Evolutionary conservation across 2,797 vertebrate species (phyloP), one percentile per base, ranked within the genome.

Genomic region (Hippocampus kuda): DNA sequence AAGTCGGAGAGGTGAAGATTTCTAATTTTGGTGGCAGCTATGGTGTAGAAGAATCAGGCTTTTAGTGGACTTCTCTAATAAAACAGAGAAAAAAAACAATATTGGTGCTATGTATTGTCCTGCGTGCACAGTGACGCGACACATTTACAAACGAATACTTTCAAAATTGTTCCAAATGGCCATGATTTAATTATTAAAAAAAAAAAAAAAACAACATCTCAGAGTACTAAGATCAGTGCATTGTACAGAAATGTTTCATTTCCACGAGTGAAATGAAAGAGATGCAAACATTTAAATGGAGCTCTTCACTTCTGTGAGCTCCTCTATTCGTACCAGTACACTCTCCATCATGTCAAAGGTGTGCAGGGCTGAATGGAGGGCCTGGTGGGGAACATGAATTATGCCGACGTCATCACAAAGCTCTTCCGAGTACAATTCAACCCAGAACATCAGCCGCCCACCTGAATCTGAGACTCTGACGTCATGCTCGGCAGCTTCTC

Each of bases 311-410:
- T 67, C 49, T 7, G 65, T 67, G 38, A 99, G 91, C 81, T 99
- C 96, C 87, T 98, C 96, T 76, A 96, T 93, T 79, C 96, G 91
- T 76, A 91, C 95, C 85, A 98, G 85, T 83, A 99, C 92, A 64
- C 96, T 97, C 90, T 98, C 94, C 41, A 98, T 97, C 91, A 99
- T 91, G 88, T 99, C 97, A 78, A 99, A 99, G 0, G 93, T 96
- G 89, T 94, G 94, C 82, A 99, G 91, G 59, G 95, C 97, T 0
- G 94, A 96, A 79, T 94, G 92, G 69, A 99, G 88, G 77, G 94
- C 97, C 97, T 99, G 83, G 51, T 85, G 86, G 66, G 68, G 73
- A 12, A 69, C 34, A n/a, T 56, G 2, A 2, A 56, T 18, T 42
- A 27, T 61, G 41, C 12, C 69, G 65, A 27, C 38, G 41, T 66